These are phyloP conservation scores for Anhinga anhinga DNA, from an alignment of 2,113 vertebrate genomes.

Conservation along the genomic window DNA sequence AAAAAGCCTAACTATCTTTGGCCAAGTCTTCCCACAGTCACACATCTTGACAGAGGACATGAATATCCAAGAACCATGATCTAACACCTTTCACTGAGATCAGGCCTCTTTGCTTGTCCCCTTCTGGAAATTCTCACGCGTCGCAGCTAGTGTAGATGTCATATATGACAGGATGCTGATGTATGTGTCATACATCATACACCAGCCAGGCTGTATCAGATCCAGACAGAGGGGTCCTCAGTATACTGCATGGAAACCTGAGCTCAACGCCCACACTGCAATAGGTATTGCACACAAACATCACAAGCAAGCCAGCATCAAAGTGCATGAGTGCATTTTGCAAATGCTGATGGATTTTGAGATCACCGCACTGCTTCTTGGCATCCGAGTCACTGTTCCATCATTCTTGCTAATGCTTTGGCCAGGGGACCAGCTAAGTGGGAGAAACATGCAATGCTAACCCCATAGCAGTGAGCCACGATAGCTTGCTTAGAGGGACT, in stretches of 20 bases:
- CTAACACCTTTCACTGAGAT: not conserved
- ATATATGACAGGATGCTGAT: not conserved
- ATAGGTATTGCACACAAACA: rapidly evolving
- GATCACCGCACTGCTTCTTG: not conserved
- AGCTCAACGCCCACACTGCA: not conserved
- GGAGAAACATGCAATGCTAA: not conserved
- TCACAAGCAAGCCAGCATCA: not conserved
- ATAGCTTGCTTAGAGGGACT: not conserved
- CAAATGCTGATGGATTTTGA: not conserved
- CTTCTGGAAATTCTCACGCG: not conserved
- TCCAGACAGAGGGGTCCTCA: not conserved
- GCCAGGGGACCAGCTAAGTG: not conserved
- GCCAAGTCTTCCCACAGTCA: not conserved
- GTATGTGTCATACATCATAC: rapidly evolving
- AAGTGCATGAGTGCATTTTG: not conserved
- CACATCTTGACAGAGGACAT: not conserved
- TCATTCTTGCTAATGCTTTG: not conserved
- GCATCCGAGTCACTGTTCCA: not conserved
- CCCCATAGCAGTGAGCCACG: rapidly evolving
- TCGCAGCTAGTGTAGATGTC: not conserved
- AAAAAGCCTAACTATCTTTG: not conserved
- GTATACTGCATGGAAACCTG: not conserved
- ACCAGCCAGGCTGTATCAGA: not conserved
- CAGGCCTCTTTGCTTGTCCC: not conserved
- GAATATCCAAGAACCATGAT: not conserved